Evolutionary conservation across 2,113 vertebrate genomes (phyloP), one percentile per base, ranked within the genome.

Genomic region (Anseranas semipalmata): DNA sequence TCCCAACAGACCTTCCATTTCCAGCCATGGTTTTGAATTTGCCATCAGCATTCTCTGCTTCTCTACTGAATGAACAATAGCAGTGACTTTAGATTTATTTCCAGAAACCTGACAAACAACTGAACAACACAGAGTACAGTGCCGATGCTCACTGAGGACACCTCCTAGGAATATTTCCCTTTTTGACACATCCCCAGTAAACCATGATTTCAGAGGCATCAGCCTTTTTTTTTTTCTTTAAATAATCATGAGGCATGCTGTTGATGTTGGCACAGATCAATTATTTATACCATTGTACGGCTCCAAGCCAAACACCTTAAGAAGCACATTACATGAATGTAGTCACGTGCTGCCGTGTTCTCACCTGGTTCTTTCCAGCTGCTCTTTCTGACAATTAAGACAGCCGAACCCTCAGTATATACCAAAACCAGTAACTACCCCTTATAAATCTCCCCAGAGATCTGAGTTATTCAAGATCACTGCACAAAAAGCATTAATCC

Each of bases 251-350:
- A 97, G 87, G 53, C 75, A 79, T 5, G 62, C 62, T 96, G 96
- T 96, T 97, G 93, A 66, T 95, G 91, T 94, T 97, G 91, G 96
- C 95, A 96, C 70, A 75, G 62, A 75, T 94, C 70, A 97, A 94
- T 95, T 93, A 91, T 92, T 96, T 89, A 93, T 75, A 66, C 85
- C 78, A 68, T 85, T 93, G 80, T 75, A 76, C 7, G 1, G 58
- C 45, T 97, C 94, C 89, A 96, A 93, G 85, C 52, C 84, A 95
- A 95, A 93, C 89, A 96, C 60, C 56, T 66, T 48, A 65, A 91
- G 71, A 89, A 96, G 78, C 74, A 82, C 56, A 78, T 95, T 90
- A 78, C 52, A 76, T 7, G 12, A 85, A 73, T 19, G 41, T 6
- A 87, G 52, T 72, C 85, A 96, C 89, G 73, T 95, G 87, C 93